Base-by-base conservation (phyloP, 2,888 invertebrate species). In the Antitype chi region DNA sequence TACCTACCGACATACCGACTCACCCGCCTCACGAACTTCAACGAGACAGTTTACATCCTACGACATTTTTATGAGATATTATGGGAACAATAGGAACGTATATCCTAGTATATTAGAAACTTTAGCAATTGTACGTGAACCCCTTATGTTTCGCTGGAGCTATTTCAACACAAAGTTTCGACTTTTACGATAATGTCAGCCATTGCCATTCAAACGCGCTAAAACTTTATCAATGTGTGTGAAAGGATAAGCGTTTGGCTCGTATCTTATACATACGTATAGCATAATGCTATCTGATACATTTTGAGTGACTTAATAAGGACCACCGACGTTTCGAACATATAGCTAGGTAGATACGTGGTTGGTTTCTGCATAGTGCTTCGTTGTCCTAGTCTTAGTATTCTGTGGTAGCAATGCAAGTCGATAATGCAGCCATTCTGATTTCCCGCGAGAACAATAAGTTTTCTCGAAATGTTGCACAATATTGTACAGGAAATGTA, bases 111-210 rank as follows among this genome's bases (percentile, higher is more conserved):
- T 94, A 94, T 95, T 94, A 94, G 93, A 94, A 96, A 96, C 93
- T 96, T 96, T 93, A 93, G 95, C 96, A 96, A 96, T 96, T 94
- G 96, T 95, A 96, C 93, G 94, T 94, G 95, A 95, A 94, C 95
- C 96, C 96, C 96, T 96, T 96, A 96, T 96, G 96, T 96, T 96
- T 96, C 92, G 95, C 89, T 90, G 92, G 91, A 93, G 95, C 95
- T 94, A 93, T 96, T 95, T 92, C 94, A 93, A 95, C 95, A 92
- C 94, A 95, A 96, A 96, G 95, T 96, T 96, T 92, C 95, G 92
- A 94, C 96, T 96, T 96, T 96, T 96, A 96, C 96, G 96, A 95
- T 96, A 96, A 96, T 96, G 96, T 94, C 96, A 95, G 95, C 95
- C 96, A 94, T 96, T 96, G 96, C 96, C 95, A 96, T 96, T 96